These are phyloP conservation scores for Acromyrmex heyeri DNA, from an alignment of 1,140 invertebrate genomes.

Conservation along the genomic window DNA sequence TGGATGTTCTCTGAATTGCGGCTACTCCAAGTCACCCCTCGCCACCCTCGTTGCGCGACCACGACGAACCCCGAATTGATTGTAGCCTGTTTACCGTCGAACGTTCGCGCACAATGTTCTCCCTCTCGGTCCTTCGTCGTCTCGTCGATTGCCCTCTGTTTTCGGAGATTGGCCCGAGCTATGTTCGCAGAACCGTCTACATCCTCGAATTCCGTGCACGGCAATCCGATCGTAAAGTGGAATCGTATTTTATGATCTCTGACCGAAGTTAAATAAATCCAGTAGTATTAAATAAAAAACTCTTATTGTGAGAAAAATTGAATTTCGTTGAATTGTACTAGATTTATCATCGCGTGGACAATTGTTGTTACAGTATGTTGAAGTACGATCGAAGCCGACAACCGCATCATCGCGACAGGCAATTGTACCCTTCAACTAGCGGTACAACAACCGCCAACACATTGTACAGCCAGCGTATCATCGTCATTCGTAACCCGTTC, in stretches of 20 bases:
- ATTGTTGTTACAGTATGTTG: slow-evolving; percentile 38
- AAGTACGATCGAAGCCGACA: slow-evolving; percentile 31
- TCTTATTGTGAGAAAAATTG: slow-evolving; percentile 9
- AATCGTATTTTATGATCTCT: slow-evolving; percentile 14
- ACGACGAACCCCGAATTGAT: slow-evolving; percentile 81
- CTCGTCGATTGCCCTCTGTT: slow-evolving; percentile 70
- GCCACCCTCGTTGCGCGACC: slow-evolving; percentile 69
- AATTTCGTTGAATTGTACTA: slow-evolving; percentile 36
- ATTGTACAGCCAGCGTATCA: slow-evolving; percentile 41
- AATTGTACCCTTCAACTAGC: slow-evolving; percentile 65
- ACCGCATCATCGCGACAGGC: slow-evolving; percentile 54
- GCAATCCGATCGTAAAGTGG: not conserved
- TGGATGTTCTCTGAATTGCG: slow-evolving; percentile 70
- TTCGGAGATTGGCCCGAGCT: slow-evolving; percentile 66
- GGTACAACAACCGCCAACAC: slow-evolving; percentile 44
- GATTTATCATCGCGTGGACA: slow-evolving; percentile 28
- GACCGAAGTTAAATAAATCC: slow-evolving; percentile 8
- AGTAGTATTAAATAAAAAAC: slow-evolving; percentile 3
- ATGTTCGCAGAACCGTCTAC: slow-evolving; percentile 35
- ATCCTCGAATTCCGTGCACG: slow-evolving; percentile 23
- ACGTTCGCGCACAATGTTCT: slow-evolving; percentile 73
- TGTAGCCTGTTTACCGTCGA: slow-evolving; percentile 79
- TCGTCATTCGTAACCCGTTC: slow-evolving; percentile 71
- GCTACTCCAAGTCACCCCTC: slow-evolving; percentile 76
- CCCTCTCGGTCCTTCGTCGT: slow-evolving; percentile 53